A percentile compares a stretch with the other conserved stretches of the same genome.
These are phyloP conservation scores for Aegithalos caudatus DNA, from an alignment of 2,113 vertebrate species.

Conservation along the genomic window DNA sequence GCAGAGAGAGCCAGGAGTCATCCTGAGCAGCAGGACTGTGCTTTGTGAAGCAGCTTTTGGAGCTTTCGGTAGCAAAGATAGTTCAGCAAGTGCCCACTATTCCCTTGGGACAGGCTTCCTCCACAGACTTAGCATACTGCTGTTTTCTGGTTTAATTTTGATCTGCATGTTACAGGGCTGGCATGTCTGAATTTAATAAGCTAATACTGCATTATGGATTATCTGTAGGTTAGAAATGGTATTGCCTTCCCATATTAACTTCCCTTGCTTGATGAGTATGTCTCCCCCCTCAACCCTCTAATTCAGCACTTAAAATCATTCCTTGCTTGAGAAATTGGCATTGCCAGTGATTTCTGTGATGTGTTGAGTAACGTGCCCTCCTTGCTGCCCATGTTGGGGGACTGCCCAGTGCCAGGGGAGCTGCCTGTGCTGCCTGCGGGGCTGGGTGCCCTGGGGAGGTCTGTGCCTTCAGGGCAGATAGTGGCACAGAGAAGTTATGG, in stretches of 20 bases:
- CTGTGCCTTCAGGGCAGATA: background rate
- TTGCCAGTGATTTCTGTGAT: background rate
- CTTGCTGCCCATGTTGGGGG: background rate
- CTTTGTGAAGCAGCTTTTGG: background rate
- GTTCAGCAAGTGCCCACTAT: background rate
- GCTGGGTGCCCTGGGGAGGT: background rate
- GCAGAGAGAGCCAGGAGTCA: background rate
- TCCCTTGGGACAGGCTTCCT: background rate
- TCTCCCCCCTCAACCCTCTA: background rate
- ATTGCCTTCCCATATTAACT: background rate
- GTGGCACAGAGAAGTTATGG: background rate
- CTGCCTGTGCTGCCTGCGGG: background rate
- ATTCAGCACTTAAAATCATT: background rate
- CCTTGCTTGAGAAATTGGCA: background rate
- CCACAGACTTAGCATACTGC: background rate
- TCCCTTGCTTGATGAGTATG: constrained; percentile 40
- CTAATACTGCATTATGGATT: background rate
- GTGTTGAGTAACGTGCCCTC: background rate
- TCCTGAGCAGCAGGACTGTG: background rate
- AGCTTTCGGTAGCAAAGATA: background rate
- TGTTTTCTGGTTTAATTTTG: background rate
- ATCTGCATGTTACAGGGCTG: constrained; percentile 55
- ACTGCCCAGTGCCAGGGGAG: background rate
- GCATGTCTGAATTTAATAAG: constrained; percentile 20
- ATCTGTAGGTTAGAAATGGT: background rate